Percentiles rank a stretch among this genome's conserved stretches.
These are phyloP conservation scores for Tretioscincus oriximinensis DNA, from an alignment of 2,113 vertebrate species.

Conservation along the genomic window DNA sequence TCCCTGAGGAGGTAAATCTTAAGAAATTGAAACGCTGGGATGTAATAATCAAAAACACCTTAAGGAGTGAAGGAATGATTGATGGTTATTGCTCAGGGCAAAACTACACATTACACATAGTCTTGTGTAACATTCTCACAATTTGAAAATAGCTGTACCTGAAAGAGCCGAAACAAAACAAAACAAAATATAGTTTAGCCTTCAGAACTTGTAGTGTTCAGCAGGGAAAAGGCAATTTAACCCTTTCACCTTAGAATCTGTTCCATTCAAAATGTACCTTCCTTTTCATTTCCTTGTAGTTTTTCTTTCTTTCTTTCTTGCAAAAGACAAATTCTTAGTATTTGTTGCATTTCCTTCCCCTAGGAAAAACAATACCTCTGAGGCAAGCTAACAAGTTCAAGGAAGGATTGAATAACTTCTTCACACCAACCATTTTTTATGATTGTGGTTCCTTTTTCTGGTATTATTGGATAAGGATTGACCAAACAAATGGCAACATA, in stretches of 20 bases:
- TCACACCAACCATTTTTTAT: neutral
- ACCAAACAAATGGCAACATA: neutral
- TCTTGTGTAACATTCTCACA: neutral
- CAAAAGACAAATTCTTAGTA: neutral
- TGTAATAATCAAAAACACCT: conserved; percentile 28
- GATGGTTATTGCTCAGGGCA: neutral
- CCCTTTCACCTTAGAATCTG: neutral
- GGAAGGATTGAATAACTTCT: no score
- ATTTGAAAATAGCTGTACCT: neutral
- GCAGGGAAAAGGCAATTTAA: neutral
- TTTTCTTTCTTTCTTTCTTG: neutral
- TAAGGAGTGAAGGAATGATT: conserved; percentile 3
- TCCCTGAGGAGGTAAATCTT: conserved; percentile 88
- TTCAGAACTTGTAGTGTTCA: neutral
- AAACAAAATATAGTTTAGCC: neutral
- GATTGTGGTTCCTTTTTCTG: neutral
- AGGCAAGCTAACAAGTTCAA: no score
- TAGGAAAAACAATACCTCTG: neutral
- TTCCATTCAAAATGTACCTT: neutral
- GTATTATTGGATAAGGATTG: no score
- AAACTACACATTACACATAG: neutral
- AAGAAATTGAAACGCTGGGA: conserved; percentile 25
- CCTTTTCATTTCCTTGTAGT: no score
- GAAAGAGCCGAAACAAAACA: neutral
- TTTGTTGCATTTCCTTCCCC: neutral